These are phyloP conservation scores for Haplochromis vanheusdeni DNA, from an alignment of 2,113 vertebrate species.

Conservation along the genomic window DNA sequence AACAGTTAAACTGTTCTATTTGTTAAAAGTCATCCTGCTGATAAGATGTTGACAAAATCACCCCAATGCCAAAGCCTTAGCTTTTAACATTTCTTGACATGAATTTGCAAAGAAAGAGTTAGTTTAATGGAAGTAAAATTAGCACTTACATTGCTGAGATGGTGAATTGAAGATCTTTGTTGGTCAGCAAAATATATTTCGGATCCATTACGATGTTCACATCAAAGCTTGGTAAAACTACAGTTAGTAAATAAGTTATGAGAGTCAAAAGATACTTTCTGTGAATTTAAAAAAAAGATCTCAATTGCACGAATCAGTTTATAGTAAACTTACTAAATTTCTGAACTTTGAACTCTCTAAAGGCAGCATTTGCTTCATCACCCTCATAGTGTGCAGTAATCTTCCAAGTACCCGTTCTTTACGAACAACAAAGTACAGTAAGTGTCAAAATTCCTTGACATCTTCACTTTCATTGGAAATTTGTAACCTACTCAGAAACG, in stretches of 20 bases:
- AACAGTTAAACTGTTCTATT: not conserved
- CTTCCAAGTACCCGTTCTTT: constrained; percentile 72
- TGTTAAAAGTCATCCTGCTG: not conserved
- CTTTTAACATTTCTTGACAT: not conserved
- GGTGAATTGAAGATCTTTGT: constrained; percentile 34
- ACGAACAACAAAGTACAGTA: not conserved
- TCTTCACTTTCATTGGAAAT: not conserved
- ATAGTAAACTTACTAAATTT: constrained; percentile 72
- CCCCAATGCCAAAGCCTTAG: not conserved
- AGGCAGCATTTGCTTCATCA: constrained; percentile 50
- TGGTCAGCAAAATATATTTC: constrained; percentile 59
- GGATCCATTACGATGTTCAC: constrained; percentile 67
- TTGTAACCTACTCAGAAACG: constrained; percentile 35
- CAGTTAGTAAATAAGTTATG: not conserved
- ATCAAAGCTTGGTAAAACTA: constrained; percentile 83
- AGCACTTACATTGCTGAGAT: constrained; percentile 62
- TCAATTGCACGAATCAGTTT: not conserved
- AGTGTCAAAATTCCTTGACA: fast-evolving
- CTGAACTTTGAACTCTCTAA: constrained; percentile 76
- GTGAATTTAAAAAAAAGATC: not conserved
- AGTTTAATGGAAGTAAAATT: fast-evolving
- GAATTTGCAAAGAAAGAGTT: not conserved
- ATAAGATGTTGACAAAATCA: not conserved
- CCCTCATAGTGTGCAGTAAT: constrained; percentile 70
- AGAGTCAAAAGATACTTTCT: not conserved